phyloP scores from a whole-genome alignment of 1,140 invertebrate genomes.

The Yoshiicerus persimilis region DNA sequence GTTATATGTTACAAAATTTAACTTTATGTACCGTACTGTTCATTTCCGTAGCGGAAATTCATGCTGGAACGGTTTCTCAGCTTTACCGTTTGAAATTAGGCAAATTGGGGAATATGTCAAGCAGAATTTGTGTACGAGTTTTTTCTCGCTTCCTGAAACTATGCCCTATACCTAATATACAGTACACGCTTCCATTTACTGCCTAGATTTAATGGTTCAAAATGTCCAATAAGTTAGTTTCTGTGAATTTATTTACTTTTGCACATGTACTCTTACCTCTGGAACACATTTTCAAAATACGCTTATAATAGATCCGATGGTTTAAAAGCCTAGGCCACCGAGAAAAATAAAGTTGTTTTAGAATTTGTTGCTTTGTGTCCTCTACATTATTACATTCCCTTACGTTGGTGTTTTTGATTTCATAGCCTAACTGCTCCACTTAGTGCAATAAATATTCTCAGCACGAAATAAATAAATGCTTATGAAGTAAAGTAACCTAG shows the following conservation, averaged over 20 bases:
- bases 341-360: not conserved
- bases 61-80: not conserved
- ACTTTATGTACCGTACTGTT: too few relatives aligned
- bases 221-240: not conserved
- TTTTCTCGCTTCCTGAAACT: not conserved
- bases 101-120: not conserved
- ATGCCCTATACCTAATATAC: too few relatives aligned
- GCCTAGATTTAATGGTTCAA: not conserved
- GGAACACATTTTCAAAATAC: too few relatives aligned
- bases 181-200: not conserved
- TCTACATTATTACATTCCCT: not conserved
- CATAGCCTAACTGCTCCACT: not conserved
- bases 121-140: not conserved
- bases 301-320: too few relatives aligned
- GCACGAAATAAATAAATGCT: not conserved
- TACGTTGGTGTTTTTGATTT: not conserved
- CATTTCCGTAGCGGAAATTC: not conserved
- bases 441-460: not conserved
- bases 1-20: too few relatives aligned
- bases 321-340: not conserved
- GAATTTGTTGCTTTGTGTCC: not conserved
- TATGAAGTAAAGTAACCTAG: not conserved
- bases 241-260: not conserved
- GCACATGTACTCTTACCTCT: too few relatives aligned
- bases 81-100: not conserved